Conservation (phyloP, 2,888 invertebrate genomes). For the Aleiodes alternator region DNA sequence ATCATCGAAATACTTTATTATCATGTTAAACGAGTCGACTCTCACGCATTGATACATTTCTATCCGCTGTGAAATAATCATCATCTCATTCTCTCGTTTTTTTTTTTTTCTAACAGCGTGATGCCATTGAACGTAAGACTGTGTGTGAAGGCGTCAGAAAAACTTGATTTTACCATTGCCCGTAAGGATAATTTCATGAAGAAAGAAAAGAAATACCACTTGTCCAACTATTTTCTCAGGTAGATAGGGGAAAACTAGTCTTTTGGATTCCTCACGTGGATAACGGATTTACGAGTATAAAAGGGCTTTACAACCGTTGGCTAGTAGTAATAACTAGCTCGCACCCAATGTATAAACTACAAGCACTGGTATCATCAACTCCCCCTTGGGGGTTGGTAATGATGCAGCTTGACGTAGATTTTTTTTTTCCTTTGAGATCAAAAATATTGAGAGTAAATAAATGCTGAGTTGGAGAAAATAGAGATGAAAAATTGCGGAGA, state of each 20-base stretch:
- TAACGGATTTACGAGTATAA: constrained; percentile 55
- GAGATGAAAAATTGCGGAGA: not conserved
- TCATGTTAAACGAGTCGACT: not conserved
- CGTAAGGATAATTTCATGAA: constrained; percentile 27
- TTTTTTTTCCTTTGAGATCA: constrained; percentile 1
- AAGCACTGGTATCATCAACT: constrained; percentile 9
- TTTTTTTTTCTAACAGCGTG: not conserved
- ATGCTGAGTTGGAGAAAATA: not conserved
- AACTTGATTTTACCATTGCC: constrained; percentile 24
- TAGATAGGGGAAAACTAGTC: constrained; percentile 18
- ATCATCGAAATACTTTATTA: not conserved
- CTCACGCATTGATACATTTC: constrained; percentile 4
- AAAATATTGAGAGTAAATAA: constrained; percentile 17
- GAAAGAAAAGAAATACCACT: constrained; percentile 13
- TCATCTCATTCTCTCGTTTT: constrained; percentile 13
- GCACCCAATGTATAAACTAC: constrained; percentile 35
- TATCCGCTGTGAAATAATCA: not conserved
- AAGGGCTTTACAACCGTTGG: constrained; percentile 47
- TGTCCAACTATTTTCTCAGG: constrained; percentile 19
- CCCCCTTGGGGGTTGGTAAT: constrained; percentile 30
- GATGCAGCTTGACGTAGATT: constrained; percentile 7
- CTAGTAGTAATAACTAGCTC: constrained; percentile 43
- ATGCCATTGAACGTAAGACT: constrained; percentile 21
- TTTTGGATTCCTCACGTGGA: constrained; percentile 41
- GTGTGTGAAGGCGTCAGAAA: constrained; percentile 27